Percentiles rank a stretch among this genome's conserved stretches.
Conservation (phyloP, 2,888 invertebrate genomes). For the Stegana nigrithorax region DNA sequence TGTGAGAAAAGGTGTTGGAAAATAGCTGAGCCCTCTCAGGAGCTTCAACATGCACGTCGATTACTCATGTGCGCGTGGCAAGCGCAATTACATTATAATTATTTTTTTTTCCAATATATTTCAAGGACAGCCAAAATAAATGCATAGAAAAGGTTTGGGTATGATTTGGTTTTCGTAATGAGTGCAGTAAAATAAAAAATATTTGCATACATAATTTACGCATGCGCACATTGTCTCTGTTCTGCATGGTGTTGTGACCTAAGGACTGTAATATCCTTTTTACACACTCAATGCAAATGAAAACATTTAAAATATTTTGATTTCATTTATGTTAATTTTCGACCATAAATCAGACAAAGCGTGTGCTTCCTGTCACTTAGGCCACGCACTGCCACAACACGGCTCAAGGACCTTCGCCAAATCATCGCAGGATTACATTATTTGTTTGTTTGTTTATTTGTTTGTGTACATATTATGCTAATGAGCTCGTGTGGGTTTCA, state of each 20-base stretch:
- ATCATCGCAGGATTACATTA: conserved; percentile 33
- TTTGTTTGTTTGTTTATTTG: conserved; percentile 46
- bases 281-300: conserved; percentile 39
- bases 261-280: too few relatives aligned
- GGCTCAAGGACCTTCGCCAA: conserved; percentile 9
- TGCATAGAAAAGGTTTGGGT: not conserved
- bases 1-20: not conserved
- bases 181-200: conserved; percentile 19
- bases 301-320: conserved; percentile 63
- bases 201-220: conserved; percentile 41
- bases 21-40: not conserved
- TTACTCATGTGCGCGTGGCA: conserved; percentile 7
- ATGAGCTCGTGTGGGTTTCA: conserved; percentile 1
- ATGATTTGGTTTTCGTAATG: not conserved
- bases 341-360: conserved; percentile 58
- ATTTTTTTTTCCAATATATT: not conserved
- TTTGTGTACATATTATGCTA: conserved; percentile 14
- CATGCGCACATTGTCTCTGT: conserved; percentile 11
- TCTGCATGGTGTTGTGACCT: too few relatives aligned
- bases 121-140: conserved; percentile 8
- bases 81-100: not conserved
- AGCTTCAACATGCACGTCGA: not conserved
- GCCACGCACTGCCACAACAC: conserved; percentile 15
- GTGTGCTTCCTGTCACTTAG: conserved; percentile 64
- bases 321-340: conserved; percentile 62